phyloP scores from a whole-genome alignment of 2,797 vertebrate species.

The Leptatherina wallacei region DNA sequence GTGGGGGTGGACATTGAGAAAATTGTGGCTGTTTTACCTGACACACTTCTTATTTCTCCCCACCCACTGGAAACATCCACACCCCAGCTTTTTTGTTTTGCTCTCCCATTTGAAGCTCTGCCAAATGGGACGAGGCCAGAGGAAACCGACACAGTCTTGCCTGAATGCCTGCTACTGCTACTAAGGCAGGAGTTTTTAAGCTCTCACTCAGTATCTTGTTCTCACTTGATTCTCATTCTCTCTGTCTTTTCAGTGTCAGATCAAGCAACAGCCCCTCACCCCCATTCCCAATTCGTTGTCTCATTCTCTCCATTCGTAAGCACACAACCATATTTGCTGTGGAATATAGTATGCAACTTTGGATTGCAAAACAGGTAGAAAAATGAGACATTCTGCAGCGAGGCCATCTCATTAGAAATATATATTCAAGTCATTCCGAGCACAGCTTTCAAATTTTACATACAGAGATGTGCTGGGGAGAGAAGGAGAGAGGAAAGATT shows the following conservation, averaged over 20 bases:
- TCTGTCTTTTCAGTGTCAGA: constrained; percentile 61
- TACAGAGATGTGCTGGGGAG: constrained; percentile 46
- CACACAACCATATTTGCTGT: constrained; percentile 38
- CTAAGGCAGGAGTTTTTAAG: constrained; percentile 24
- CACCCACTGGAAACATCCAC: constrained; percentile 49
- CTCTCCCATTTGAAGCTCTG: constrained; percentile 64
- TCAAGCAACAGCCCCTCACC: constrained; percentile 34
- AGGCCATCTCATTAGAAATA: constrained; percentile 77
- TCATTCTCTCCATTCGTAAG: constrained; percentile 22
- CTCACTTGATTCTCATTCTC: constrained; percentile 63
- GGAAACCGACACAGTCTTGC: constrained; percentile 43
- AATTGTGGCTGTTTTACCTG: constrained; percentile 66
- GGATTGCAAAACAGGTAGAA: constrained; percentile 77
- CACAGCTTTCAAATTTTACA: constrained; percentile 67
- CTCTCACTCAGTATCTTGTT: constrained; percentile 53
- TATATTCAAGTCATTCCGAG: constrained; percentile 65
- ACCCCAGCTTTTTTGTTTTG: constrained; percentile 42
- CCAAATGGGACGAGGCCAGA: constrained; percentile 60
- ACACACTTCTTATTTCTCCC: constrained; percentile 64
- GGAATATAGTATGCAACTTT: constrained; percentile 72
- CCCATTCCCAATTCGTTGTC: constrained; percentile 28
- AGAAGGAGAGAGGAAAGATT: constrained; percentile 78
- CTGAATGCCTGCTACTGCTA: constrained; percentile 30
- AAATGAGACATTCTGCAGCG: constrained; percentile 64
- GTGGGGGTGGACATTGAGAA: constrained; percentile 57